Evolutionary conservation across 2,888 invertebrate genomes (phyloP).

Genomic region (Iphiclides podalirius): DNA sequence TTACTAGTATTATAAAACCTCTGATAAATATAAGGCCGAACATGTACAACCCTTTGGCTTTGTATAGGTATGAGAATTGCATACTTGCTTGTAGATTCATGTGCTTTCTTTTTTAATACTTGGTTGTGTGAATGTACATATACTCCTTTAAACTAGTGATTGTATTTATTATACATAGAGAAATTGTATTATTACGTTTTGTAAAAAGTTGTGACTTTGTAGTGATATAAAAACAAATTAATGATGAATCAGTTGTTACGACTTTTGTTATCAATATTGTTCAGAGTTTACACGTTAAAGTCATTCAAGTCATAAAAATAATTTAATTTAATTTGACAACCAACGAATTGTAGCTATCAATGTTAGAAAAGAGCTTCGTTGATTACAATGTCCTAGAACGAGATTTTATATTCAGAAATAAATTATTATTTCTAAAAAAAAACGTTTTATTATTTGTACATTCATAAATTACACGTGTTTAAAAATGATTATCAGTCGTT

Average conservation of each 20-base stretch:
- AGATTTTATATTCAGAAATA: conserved; percentile 23
- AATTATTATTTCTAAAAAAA: conserved; percentile 20
- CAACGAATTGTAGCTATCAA: neutral
- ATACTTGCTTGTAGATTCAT: conserved; percentile 18
- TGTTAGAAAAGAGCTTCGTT: conserved; percentile 3
- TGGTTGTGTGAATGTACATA: conserved; percentile 74
- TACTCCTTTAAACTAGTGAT: neutral
- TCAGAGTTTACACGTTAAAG: conserved; percentile 60
- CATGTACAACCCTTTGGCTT: conserved; percentile 5
- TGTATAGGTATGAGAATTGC: conserved; percentile 14
- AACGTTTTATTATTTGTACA: conserved; percentile 9
- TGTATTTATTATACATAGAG: neutral
- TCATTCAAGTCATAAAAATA: neutral
- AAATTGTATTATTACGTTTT: neutral
- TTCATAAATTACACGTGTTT: too few relatives aligned
- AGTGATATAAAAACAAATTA: conserved; percentile 29
- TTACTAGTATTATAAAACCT: neutral
- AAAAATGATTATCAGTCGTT: too few relatives aligned
- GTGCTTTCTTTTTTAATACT: conserved; percentile 41
- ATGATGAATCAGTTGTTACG: too few relatives aligned
- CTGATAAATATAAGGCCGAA: neutral
- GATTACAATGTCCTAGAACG: conserved; percentile 8
- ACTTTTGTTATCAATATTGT: too few relatives aligned
- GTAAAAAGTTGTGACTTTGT: conserved; percentile 9
- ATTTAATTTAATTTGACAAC: neutral